A percentile compares a stretch with the other conserved stretches of the same genome.
phyloP scores from a whole-genome alignment of 2,888 invertebrate species.

The Gymnoscelis rufifasciata region DNA sequence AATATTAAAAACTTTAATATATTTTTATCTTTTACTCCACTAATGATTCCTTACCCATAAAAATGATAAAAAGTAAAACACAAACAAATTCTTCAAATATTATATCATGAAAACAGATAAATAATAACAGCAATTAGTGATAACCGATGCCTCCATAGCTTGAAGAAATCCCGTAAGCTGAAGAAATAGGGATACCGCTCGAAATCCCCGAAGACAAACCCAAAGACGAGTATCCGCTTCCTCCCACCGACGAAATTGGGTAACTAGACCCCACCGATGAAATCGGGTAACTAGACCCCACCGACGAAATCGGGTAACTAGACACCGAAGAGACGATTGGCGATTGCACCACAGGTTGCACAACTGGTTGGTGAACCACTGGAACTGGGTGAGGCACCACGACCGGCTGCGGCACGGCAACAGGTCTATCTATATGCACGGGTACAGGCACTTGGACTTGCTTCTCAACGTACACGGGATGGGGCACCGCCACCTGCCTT shows the following conservation, averaged over 20 bases:
- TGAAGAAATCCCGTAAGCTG: constrained; percentile 11
- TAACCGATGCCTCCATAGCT: constrained; percentile 5
- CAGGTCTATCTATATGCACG: constrained; percentile 77
- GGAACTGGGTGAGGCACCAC: constrained; percentile 39
- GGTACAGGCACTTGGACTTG: constrained; percentile 81
- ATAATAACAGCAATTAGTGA: constrained; percentile 12
- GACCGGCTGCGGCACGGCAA: constrained; percentile 61
- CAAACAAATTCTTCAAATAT: constrained; percentile 6
- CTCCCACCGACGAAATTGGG: constrained; percentile 11
- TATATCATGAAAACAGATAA: constrained; percentile 10
- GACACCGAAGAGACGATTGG: constrained; percentile 24
- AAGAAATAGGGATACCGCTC: constrained; percentile 3
- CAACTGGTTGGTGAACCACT: constrained; percentile 5
- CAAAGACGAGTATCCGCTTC: constrained; percentile 14
- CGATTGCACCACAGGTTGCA: constrained; percentile 11
- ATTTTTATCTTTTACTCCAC: too few species aligned
- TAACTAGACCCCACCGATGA: too few species aligned
- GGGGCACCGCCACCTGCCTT: constrained; percentile 70
- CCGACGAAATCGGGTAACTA: too few species aligned
- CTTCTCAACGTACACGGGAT: constrained; percentile 77
- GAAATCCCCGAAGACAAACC: constrained; percentile 12
- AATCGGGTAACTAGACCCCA: too few species aligned
- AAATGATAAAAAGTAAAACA: too few species aligned
- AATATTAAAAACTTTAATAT: too few species aligned
- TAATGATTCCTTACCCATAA: too few species aligned